These are phyloP conservation scores for Abrostola tripartita DNA, from an alignment of 2,888 invertebrate genomes.

Conservation along the genomic window DNA sequence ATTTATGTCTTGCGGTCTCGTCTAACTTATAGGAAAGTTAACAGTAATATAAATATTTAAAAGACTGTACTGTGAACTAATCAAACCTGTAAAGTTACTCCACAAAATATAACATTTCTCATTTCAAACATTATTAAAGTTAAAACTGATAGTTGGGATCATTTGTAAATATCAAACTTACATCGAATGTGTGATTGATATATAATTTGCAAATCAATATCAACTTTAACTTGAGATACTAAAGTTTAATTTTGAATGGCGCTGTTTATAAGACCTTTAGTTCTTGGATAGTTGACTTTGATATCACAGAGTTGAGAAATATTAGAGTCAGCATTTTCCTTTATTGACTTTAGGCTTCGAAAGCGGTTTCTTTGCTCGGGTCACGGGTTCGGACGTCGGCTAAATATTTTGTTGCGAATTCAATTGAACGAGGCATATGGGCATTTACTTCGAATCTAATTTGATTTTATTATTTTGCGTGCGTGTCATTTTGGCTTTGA, in stretches of 20 bases:
- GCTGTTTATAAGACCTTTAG: slow-evolving; percentile 5
- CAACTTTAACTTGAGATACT: background rate
- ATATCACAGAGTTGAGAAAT: slow-evolving; percentile 18
- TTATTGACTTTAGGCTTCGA: slow-evolving; percentile 6
- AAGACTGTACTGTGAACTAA: background rate
- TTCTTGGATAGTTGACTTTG: slow-evolving; percentile 10
- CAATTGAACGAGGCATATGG: no score
- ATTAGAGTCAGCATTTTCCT: slow-evolving; percentile 8
- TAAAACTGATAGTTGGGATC: background rate
- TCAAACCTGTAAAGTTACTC: background rate
- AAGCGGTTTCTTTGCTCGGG: background rate
- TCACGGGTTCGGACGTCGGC: background rate
- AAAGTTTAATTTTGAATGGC: background rate
- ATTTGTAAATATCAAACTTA: slow-evolving; percentile 17
- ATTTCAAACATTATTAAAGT: background rate
- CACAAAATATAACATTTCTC: background rate
- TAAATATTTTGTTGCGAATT: no score
- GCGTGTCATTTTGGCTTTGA: no score
- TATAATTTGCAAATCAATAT: slow-evolving; percentile 5
- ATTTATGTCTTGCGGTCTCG: no score
- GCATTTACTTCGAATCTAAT: no score
- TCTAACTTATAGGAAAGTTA: no score
- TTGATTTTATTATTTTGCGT: no score
- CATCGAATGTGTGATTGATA: slow-evolving; percentile 10
- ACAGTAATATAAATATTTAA: no score